A percentile compares a stretch with the other conserved stretches of the same genome.
Conservation (phyloP, 1,140 invertebrate species). For the Andrena cerasifolii region DNA sequence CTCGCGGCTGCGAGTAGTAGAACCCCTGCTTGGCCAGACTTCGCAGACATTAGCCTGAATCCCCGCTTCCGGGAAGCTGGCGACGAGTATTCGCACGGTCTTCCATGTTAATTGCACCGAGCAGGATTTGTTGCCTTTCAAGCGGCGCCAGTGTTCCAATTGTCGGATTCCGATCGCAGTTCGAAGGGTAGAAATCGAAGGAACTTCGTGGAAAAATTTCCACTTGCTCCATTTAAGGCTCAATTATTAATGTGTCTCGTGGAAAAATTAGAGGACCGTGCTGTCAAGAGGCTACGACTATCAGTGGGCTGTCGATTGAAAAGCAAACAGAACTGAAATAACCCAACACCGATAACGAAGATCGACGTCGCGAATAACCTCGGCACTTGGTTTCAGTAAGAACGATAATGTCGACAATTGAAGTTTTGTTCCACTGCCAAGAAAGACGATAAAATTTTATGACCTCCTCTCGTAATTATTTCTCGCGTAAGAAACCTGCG, state of each 20-base stretch:
- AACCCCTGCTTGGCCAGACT: slow-evolving; percentile 24
- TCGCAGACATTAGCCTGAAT: background rate
- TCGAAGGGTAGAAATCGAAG: too few species aligned
- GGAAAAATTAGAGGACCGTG: too few species aligned
- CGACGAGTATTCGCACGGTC: background rate
- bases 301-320: background rate
- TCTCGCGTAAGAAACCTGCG: background rate
- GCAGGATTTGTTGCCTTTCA: background rate
- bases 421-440: slow-evolving; percentile 1
- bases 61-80: background rate
- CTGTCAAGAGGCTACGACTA: too few species aligned
- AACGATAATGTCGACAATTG: slow-evolving; percentile 11
- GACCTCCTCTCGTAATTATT: slow-evolving; percentile 1
- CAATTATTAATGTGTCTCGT: too few species aligned
- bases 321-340: background rate
- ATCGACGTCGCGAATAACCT: background rate
- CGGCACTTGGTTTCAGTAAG: too few species aligned
- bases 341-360: background rate
- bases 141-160: background rate
- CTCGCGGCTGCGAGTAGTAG: background rate
- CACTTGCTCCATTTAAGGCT: too few species aligned
- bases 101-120: background rate
- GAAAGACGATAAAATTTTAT: background rate
- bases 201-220: background rate
- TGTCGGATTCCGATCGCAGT: background rate